These are phyloP conservation scores for Neopipo cinnamomea DNA, from an alignment of 2,113 vertebrate genomes.

Conservation along the genomic window DNA sequence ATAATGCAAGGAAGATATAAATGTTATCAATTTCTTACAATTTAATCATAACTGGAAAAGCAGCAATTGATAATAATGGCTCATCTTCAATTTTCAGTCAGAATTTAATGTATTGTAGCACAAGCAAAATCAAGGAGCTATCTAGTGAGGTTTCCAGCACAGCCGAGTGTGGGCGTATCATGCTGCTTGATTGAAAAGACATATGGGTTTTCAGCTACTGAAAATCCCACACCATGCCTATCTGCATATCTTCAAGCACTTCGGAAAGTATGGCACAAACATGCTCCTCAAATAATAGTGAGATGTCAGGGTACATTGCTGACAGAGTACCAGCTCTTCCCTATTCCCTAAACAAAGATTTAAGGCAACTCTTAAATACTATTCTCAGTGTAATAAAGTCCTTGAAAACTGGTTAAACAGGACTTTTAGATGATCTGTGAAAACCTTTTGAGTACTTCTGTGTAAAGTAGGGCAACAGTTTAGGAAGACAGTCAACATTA, in stretches of 20 bases:
- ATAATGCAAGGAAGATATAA: neutral
- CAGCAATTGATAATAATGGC: neutral
- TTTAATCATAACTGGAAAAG: neutral
- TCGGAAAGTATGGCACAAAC: neutral
- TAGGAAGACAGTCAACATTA: neutral
- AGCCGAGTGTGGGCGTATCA: rapidly evolving
- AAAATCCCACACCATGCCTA: neutral
- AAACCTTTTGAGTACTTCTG: neutral
- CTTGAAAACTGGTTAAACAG: neutral
- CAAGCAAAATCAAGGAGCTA: neutral
- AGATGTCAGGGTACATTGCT: neutral
- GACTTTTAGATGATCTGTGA: neutral
- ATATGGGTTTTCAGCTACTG: neutral
- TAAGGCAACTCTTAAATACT: neutral
- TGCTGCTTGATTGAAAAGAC: neutral
- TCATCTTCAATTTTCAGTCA: neutral
- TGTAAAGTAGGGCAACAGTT: neutral
- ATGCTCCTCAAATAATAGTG: neutral
- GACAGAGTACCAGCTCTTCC: neutral
- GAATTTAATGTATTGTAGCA: neutral
- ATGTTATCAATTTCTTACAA: neutral
- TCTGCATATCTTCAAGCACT: neutral
- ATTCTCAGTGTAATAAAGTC: neutral
- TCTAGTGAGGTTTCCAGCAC: neutral
- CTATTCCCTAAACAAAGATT: neutral